Evolutionary conservation across 1,140 invertebrate genomes (phyloP).

Genomic region (Nomia melanderi): DNA sequence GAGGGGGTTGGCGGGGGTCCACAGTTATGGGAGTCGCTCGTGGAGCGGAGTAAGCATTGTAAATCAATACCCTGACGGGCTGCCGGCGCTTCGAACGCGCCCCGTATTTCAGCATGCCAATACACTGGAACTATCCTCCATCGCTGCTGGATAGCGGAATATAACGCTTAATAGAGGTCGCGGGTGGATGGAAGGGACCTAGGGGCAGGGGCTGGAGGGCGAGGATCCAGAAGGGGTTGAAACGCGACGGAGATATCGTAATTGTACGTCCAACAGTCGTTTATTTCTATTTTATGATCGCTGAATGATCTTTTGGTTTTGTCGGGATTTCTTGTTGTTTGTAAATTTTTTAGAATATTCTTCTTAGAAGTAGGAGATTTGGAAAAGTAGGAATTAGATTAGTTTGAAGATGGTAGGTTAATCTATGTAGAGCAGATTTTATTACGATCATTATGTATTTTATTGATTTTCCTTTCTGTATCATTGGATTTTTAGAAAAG

Average conservation of each 20-base stretch:
- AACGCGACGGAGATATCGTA: neutral
- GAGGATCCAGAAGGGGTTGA: neutral
- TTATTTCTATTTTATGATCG: too few relatives aligned
- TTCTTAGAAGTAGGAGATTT: too few relatives aligned
- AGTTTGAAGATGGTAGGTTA: too few relatives aligned
- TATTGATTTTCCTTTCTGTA: too few relatives aligned
- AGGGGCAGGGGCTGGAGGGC: neutral
- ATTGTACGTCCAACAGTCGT: neutral
- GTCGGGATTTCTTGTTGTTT: too few relatives aligned
- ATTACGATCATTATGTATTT: too few relatives aligned
- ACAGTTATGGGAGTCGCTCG: conserved; percentile 74
- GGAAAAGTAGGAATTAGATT: too few relatives aligned
- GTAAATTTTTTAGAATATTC: too few relatives aligned
- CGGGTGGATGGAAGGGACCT: conserved; percentile 17
- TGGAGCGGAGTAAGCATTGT: conserved; percentile 76
- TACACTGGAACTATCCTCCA: conserved; percentile 66
- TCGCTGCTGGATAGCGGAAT: conserved; percentile 59
- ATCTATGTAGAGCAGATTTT: too few relatives aligned
- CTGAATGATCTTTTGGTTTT: too few relatives aligned
- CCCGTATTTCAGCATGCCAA: conserved; percentile 71
- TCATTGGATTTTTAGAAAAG: too few relatives aligned
- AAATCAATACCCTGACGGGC: conserved; percentile 76
- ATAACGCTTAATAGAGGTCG: conserved; percentile 57
- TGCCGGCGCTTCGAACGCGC: conserved; percentile 68
- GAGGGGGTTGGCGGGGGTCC: too few relatives aligned